Conservation (phyloP, 1,140 invertebrate genomes). For the Bombus pascuorum region DNA sequence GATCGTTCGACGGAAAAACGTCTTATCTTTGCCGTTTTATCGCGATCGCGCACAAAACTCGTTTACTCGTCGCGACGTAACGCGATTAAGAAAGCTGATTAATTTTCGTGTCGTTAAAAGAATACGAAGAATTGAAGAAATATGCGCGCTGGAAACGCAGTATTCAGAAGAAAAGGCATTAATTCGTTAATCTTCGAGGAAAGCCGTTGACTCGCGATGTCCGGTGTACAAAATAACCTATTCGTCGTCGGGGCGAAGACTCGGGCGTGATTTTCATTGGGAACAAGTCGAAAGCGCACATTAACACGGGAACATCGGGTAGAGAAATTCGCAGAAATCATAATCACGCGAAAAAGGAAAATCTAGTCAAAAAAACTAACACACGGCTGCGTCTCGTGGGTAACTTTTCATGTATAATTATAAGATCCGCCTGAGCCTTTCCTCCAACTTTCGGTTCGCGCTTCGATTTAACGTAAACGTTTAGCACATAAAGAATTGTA, state of each 20-base stretch:
- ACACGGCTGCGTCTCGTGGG: conserved; percentile 23
- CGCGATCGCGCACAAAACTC: conserved; percentile 38
- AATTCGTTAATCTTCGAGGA: conserved; percentile 2
- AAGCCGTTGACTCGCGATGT: background rate
- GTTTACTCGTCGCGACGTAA: background rate
- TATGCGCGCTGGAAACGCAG: background rate
- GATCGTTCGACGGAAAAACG: background rate
- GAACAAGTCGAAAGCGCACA: conserved; percentile 57
- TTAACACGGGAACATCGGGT: conserved; percentile 33
- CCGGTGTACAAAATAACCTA: conserved; percentile 6
- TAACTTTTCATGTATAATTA: conserved; percentile 32
- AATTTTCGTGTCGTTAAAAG: background rate
- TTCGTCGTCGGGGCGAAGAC: conserved; percentile 5
- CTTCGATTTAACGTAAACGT: conserved; percentile 34
- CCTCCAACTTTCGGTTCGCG: conserved; percentile 5
- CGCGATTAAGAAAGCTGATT: background rate
- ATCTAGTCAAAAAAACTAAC: conserved; percentile 66
- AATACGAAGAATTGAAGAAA: background rate
- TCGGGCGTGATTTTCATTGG: conserved; percentile 42
- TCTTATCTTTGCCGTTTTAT: conserved; percentile 15
- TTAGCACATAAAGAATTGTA: conserved; percentile 13
- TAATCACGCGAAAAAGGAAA: conserved; percentile 12
- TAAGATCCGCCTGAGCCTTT: conserved; percentile 22
- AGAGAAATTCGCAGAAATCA: conserved; percentile 12
- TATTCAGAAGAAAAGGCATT: conserved; percentile 29